Percentiles rank a stretch among this genome's conserved stretches.
Conservation (phyloP, 1,140 invertebrate species). For the Eurosta solidaginis region DNA sequence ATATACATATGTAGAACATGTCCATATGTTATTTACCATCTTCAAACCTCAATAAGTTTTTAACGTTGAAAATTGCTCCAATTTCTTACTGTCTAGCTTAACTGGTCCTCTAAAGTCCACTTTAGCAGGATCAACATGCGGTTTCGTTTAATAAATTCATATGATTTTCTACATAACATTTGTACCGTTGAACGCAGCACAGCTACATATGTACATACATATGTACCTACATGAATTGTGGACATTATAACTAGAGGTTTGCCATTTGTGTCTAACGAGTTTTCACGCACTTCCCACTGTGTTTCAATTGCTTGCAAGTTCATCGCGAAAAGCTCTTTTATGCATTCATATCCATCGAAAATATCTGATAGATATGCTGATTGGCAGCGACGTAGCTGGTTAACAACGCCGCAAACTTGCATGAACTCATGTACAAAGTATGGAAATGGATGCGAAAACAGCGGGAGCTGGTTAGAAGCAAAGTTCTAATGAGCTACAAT, state of each 20-base stretch:
- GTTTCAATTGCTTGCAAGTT: not conserved
- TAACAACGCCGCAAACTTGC: not conserved
- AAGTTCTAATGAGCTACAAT: not conserved
- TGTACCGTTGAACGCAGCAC: not conserved
- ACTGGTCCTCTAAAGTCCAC: not conserved
- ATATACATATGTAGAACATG: no score
- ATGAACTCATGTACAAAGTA: not conserved
- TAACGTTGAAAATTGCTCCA: slow-evolving; percentile 20
- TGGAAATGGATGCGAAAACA: not conserved
- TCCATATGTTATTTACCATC: slow-evolving; percentile 9
- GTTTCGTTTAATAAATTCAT: not conserved
- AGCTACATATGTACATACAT: not conserved
- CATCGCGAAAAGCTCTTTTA: not conserved
- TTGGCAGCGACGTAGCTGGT: not conserved
- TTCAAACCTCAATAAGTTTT: not conserved
- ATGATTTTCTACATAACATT: not conserved
- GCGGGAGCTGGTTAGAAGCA: not conserved
- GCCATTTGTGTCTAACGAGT: slow-evolving; percentile 23
- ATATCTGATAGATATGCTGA: slow-evolving; percentile 20
- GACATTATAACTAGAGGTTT: no score
- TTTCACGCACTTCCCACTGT: slow-evolving; percentile 27
- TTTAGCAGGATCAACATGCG: slow-evolving; percentile 1
- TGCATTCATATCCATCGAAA: not conserved
- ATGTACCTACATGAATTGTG: no score
- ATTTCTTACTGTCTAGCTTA: not conserved